These are phyloP conservation scores for Epistrophella euchroma DNA, from an alignment of 2,888 invertebrate species.

Conservation along the genomic window DNA sequence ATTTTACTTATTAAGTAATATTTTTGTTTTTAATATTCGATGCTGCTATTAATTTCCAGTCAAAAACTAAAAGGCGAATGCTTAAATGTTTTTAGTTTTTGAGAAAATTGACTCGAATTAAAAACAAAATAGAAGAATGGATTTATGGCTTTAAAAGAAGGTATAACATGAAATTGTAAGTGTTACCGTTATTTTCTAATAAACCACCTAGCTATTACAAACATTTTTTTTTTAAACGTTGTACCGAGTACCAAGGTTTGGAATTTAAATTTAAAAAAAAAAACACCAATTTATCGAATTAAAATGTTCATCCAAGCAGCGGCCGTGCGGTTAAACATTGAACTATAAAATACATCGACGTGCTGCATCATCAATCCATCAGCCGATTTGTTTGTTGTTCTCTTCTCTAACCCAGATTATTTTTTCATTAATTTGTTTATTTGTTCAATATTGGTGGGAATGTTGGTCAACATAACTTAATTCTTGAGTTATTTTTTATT, in stretches of 20 bases:
- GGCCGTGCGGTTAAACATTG: neutral
- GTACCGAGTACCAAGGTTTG: neutral
- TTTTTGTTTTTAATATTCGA: too few species aligned
- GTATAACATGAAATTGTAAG: too few species aligned
- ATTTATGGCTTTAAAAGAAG: too few species aligned
- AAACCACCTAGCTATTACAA: too few species aligned
- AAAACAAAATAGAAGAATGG: too few species aligned
- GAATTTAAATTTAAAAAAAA: neutral
- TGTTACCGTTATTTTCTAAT: too few species aligned
- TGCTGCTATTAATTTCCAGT: too few species aligned
- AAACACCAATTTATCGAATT: neutral
- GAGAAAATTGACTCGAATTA: too few species aligned
- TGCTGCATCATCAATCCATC: neutral
- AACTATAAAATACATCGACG: neutral
- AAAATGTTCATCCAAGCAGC: neutral
- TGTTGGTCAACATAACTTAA: neutral
- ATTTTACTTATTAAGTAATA: too few species aligned
- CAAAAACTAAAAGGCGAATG: too few species aligned
- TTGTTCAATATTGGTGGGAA: neutral
- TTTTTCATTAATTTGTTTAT: neutral
- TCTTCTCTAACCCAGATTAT: neutral
- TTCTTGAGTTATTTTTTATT: neutral
- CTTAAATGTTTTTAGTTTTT: too few species aligned
- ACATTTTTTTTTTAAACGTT: neutral
- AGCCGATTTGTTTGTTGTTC: neutral